Conservation (phyloP, 1,140 invertebrate genomes). For the Acyrthosiphon pisum region DNA sequence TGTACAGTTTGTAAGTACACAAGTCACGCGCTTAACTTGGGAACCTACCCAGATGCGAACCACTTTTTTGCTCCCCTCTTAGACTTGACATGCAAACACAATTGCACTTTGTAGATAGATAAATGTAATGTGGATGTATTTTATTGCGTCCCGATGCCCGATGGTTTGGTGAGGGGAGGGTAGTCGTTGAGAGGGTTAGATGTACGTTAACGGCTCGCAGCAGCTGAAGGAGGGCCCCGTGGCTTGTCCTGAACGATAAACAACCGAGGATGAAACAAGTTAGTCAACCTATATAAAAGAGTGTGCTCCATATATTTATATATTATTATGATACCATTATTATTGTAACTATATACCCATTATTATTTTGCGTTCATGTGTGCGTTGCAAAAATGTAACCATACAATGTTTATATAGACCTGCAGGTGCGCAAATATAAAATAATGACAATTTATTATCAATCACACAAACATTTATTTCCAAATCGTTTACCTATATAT, state of each 20-base stretch:
- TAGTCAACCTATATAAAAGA: background rate
- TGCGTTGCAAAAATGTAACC: no score
- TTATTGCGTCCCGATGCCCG: background rate
- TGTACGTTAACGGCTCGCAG: background rate
- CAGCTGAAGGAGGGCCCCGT: background rate
- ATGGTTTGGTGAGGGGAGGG: background rate
- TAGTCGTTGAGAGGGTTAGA: background rate
- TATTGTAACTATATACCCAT: background rate
- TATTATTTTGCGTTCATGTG: background rate
- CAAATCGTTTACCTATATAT: background rate
- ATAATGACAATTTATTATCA: background rate
- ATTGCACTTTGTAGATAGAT: background rate
- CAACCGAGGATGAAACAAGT: background rate
- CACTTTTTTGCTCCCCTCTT: background rate
- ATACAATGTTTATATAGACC: no score
- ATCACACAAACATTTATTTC: background rate
- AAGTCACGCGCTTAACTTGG: constrained; percentile 30
- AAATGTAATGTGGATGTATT: constrained; percentile 30
- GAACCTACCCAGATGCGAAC: constrained; percentile 7
- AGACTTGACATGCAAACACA: constrained; percentile 37
- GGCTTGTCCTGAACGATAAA: background rate
- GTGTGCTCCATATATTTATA: background rate
- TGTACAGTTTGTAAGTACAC: constrained; percentile 16
- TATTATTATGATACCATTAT: background rate
- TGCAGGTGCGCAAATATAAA: background rate